Evolutionary conservation across 1,140 invertebrate species (phyloP), one percentile per base, ranked within the genome.

Genomic region (Cotesia chilonis): DNA sequence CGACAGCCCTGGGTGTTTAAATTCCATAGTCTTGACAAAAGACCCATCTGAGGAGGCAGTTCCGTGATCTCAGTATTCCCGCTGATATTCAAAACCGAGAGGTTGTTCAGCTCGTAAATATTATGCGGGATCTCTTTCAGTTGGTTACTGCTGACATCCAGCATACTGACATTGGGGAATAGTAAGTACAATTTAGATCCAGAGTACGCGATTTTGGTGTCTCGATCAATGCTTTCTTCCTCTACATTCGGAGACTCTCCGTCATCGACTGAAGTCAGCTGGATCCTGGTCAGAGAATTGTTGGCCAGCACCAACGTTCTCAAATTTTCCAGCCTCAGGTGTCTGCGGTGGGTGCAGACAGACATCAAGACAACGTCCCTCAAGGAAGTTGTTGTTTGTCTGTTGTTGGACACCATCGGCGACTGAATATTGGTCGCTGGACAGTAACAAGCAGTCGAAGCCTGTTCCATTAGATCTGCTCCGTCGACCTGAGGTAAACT

Each of bases 21-120:
- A 86, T 97, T 99, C 97, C 98, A 99, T 10, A 99, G 87, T 9
- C 96, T 91, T 1, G 94, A 94, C 1, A 99, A 87, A 4, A 98
- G 84, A 5, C 98, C 98, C 91, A 99, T 94, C 85, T 99, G 95
- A 0, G 97, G 93, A 12, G 98, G 98, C 52, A 99, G 87, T 80
- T 96, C 92, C 51, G 89, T 90, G 55, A 98, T 91, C 7, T 95
- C 95, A 83, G 88, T 85, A 85, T 98, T 99, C 38, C 94, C 94
- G 80, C 94, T 95, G 4, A 98, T 90, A 82, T 98, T 98, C 5
- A 99, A 88, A n/a, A 98, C 95, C 51, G 96, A 96, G 0, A 99
- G 88, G 82, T 96, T 95, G 55, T 85, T 90, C 0, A 99, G 88
- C 81, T 98, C 93, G 75, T 96, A 92, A 64, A 99, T 92, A 63